These are phyloP conservation scores for Morpho achilles DNA, from an alignment of 2,888 invertebrate species.

Conservation along the genomic window DNA sequence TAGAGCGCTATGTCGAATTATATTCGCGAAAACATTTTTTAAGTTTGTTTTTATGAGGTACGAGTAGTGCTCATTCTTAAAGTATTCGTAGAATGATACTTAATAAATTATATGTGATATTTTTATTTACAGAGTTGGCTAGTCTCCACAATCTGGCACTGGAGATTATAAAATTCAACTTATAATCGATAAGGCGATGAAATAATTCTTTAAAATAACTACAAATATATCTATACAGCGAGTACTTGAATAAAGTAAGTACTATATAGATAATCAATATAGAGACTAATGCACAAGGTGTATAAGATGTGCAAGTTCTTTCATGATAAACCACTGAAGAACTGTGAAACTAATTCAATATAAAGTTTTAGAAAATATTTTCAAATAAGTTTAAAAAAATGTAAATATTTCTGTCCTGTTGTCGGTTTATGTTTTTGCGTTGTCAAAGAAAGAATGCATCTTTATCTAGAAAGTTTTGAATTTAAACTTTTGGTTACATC, in stretches of 20 bases:
- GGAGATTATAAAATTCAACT: conserved; percentile 53
- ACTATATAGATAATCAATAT: background rate
- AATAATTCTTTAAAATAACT: conserved; percentile 32
- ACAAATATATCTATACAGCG: conserved; percentile 6
- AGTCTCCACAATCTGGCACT: conserved; percentile 59
- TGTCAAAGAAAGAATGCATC: too few species aligned
- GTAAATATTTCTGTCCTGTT: too few species aligned
- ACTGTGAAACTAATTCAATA: too few species aligned
- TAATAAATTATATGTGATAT: conserved; percentile 74
- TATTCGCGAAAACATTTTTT: conserved; percentile 53
- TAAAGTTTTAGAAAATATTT: too few species aligned
- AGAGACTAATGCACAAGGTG: too few species aligned
- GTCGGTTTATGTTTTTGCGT: too few species aligned
- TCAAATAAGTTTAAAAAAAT: too few species aligned
- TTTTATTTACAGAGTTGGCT: conserved; percentile 71
- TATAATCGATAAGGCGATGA: conserved; percentile 46
- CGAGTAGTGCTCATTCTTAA: conserved; percentile 61
- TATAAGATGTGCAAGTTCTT: too few species aligned
- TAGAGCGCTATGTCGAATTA: conserved; percentile 36
- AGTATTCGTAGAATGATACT: conserved; percentile 67
- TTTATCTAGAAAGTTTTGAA: too few species aligned
- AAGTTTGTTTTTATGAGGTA: conserved; percentile 72
- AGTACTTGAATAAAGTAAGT: too few species aligned
- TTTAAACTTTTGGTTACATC: too few species aligned
- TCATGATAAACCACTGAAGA: too few species aligned